phyloP scores from a whole-genome alignment of 2,888 invertebrate genomes.

The Cistogaster globosa region DNA sequence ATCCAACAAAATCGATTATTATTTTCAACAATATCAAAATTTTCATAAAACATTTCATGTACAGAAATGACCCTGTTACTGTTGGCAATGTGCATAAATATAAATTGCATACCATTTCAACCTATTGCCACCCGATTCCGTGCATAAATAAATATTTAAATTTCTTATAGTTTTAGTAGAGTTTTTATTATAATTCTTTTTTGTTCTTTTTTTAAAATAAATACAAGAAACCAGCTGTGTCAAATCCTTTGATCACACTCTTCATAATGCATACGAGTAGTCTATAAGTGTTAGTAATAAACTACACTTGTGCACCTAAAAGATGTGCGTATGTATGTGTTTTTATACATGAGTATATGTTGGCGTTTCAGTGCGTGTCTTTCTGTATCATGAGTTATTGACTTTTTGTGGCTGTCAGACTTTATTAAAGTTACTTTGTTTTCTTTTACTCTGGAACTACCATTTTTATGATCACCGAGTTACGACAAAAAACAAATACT shows the following conservation, averaged over 20 bases:
- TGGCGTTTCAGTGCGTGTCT: not conserved
- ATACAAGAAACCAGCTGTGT: no score
- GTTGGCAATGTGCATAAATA: no score
- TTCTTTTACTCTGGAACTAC: constrained; percentile 30
- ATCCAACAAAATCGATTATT: no score
- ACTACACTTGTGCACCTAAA: not conserved
- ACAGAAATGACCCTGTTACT: no score
- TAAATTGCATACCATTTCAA: no score
- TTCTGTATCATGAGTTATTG: constrained; percentile 61
- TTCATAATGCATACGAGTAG: not conserved
- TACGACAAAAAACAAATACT: constrained; percentile 30
- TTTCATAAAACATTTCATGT: no score
- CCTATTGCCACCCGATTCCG: no score
- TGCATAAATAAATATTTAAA: no score
- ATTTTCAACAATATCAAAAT: no score
- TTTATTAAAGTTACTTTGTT: constrained; percentile 65
- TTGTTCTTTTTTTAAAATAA: no score
- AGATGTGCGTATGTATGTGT: not conserved
- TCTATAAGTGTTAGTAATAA: not conserved
- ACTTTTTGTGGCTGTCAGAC: constrained; percentile 67
- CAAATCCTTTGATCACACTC: not conserved
- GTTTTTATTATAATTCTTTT: no score
- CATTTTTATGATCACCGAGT: constrained; percentile 49
- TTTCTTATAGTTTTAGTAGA: no score
- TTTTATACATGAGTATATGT: constrained; percentile 32